Evolutionary conservation across 2,797 vertebrate genomes (phyloP).

Genomic region (Malurus leucopterus): DNA sequence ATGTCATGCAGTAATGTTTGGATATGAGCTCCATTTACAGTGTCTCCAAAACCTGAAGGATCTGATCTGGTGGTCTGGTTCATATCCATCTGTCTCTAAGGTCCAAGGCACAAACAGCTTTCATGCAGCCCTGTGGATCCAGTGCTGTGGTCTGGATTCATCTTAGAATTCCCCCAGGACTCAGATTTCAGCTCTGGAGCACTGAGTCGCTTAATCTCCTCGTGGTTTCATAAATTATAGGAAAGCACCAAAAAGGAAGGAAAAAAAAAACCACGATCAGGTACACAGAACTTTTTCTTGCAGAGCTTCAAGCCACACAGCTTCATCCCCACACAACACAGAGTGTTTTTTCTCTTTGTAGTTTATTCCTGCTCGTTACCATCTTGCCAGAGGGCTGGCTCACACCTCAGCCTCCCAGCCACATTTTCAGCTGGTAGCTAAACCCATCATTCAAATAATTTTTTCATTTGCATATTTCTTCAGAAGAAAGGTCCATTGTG

Average conservation of each 20-base stretch:
- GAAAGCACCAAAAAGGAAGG: not conserved
- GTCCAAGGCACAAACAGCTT: not conserved
- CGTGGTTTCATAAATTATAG: not conserved
- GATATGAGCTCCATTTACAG: not conserved
- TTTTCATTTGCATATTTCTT: slow-evolving; percentile 3
- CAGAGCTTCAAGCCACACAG: not conserved
- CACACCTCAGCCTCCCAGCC: not conserved
- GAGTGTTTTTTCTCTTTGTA: not conserved
- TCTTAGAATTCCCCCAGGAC: not conserved
- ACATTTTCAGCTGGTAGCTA: not conserved
- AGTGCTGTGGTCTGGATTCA: not conserved
- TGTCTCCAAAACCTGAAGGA: not conserved
- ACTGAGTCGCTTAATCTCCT: not conserved
- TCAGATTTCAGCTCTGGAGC: not conserved
- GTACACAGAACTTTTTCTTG: not conserved
- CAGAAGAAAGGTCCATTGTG: slow-evolving; percentile 14
- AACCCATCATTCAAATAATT: not conserved
- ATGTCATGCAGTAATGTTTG: not conserved
- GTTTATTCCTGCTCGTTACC: not conserved
- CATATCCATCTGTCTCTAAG: not conserved
- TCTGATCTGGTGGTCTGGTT: not conserved
- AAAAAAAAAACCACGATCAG: not conserved
- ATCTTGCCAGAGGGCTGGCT: not conserved
- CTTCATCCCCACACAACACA: not conserved
- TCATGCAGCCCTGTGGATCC: not conserved